Conservation (phyloP, 1,140 invertebrate genomes). For the Triops longicaudatus region DNA sequence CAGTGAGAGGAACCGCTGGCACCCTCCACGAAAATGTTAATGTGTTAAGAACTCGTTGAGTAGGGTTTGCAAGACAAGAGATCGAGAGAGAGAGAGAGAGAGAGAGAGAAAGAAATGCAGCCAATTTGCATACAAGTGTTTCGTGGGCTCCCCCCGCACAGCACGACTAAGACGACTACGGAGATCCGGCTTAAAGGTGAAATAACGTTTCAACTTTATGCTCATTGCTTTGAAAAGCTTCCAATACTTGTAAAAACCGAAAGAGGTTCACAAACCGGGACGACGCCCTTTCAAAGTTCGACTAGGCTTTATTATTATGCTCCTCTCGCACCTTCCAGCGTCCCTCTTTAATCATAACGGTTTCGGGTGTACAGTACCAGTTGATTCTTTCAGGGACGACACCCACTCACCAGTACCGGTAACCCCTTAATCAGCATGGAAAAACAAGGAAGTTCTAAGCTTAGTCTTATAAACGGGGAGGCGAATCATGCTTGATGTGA, state of each 20-base stretch:
- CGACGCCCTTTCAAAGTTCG: no score
- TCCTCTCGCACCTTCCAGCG: no score
- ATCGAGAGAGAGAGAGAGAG: conserved; percentile 17
- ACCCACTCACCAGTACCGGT: no score
- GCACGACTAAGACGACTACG: conserved; percentile 1
- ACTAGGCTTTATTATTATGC: no score
- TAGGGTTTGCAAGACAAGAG: background rate
- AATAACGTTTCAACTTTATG: background rate
- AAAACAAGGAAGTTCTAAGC: no score
- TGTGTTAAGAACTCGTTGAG: conserved; percentile 8
- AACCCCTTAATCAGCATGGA: no score
- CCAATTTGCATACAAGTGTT: conserved; percentile 12
- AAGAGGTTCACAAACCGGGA: no score
- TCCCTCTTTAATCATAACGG: no score
- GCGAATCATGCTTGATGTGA: no score
- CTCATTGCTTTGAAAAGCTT: background rate
- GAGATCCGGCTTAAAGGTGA: conserved; percentile 13
- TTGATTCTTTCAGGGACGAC: no score
- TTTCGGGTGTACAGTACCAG: no score
- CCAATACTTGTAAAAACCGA: background rate
- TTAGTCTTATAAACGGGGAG: no score
- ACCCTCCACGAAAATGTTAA: background rate
- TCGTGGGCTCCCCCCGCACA: background rate
- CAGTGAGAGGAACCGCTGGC: background rate
- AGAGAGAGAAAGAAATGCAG: conserved; percentile 15